A percentile compares a stretch with the other conserved stretches of the same genome.
These are phyloP conservation scores for Gambusia affinis DNA, from an alignment of 2,113 vertebrate species.

Conservation along the genomic window DNA sequence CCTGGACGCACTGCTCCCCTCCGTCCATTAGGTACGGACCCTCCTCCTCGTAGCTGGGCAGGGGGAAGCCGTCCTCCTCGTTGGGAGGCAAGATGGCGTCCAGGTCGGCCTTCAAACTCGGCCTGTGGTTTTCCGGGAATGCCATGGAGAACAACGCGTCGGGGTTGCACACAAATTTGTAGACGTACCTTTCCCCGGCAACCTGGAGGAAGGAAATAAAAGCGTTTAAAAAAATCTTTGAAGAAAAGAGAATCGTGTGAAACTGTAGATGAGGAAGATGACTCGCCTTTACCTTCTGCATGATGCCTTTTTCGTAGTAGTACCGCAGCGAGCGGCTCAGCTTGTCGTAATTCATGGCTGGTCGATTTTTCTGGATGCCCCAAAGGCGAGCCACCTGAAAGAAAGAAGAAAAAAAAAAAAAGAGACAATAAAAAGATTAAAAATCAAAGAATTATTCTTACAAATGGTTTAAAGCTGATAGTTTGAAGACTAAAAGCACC, in stretches of 20 bases:
- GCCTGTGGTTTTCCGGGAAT: conserved; percentile 92
- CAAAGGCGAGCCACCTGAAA: conserved; percentile 91
- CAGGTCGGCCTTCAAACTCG: conserved; percentile 86
- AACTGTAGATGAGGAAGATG: neutral
- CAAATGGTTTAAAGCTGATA: neutral
- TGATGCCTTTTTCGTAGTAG: conserved; percentile 97
- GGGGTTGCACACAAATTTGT: conserved; percentile 94
- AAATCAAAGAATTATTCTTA: neutral
- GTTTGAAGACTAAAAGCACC: neutral
- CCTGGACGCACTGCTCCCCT: conserved; percentile 79
- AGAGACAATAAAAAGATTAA: neutral
- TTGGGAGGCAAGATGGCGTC: conserved; percentile 59
- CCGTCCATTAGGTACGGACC: conserved; percentile 84
- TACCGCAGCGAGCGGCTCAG: conserved; percentile 94
- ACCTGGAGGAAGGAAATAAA: conserved; percentile 76
- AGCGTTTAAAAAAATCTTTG: neutral
- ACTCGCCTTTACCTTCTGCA: conserved; percentile 90
- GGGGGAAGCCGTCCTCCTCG: conserved; percentile 82
- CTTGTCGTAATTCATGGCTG: conserved; percentile 98
- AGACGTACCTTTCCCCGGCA: conserved; percentile 93
- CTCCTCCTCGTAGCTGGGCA: conserved; percentile 87
- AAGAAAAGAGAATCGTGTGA: neutral
- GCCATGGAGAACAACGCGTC: conserved; percentile 96
- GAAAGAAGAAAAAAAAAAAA: neutral
- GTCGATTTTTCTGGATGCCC: conserved; percentile 96